Evolutionary conservation across 2,888 invertebrate species (phyloP).

Genomic region (Epinotia bilunana): DNA sequence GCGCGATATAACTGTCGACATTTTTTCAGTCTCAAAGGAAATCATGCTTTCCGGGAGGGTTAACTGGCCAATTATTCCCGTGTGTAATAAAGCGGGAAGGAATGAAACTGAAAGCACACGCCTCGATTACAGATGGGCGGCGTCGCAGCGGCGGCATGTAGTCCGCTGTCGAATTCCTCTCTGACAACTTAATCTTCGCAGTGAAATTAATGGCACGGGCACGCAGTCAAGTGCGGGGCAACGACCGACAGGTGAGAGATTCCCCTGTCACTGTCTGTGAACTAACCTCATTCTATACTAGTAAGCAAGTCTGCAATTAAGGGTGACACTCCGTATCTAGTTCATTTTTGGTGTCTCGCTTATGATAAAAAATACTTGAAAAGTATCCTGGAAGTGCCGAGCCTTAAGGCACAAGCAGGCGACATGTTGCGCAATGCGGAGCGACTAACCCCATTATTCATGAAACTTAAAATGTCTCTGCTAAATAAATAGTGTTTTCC

Average conservation of each 20-base stretch:
- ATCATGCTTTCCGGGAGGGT: slow-evolving; percentile 11
- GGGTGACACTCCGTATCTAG: slow-evolving; percentile 1
- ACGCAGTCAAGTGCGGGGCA: slow-evolving; percentile 67
- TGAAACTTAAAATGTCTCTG: no score
- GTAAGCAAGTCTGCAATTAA: slow-evolving; percentile 12
- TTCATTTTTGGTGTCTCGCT: not conserved
- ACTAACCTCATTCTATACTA: slow-evolving; percentile 49
- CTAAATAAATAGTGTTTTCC: no score
- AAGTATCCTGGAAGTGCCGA: no score
- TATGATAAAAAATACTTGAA: no score
- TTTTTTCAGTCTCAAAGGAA: slow-evolving; percentile 31
- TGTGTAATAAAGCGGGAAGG: slow-evolving; percentile 24
- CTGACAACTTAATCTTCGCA: slow-evolving; percentile 69
- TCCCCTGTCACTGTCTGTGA: slow-evolving; percentile 50
- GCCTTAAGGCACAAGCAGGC: no score
- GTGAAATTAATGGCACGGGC: slow-evolving; percentile 72
- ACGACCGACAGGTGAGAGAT: slow-evolving; percentile 69
- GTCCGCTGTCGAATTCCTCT: slow-evolving; percentile 58
- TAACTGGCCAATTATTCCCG: slow-evolving; percentile 27
- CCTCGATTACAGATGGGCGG: slow-evolving; percentile 37
- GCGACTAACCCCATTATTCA: no score
- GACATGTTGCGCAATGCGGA: no score
- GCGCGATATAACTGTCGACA: slow-evolving; percentile 16
- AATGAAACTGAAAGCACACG: slow-evolving; percentile 34
- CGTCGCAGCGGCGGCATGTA: slow-evolving; percentile 40